These are phyloP conservation scores for Dioctria linearis DNA, from an alignment of 2,888 invertebrate species.

Conservation along the genomic window DNA sequence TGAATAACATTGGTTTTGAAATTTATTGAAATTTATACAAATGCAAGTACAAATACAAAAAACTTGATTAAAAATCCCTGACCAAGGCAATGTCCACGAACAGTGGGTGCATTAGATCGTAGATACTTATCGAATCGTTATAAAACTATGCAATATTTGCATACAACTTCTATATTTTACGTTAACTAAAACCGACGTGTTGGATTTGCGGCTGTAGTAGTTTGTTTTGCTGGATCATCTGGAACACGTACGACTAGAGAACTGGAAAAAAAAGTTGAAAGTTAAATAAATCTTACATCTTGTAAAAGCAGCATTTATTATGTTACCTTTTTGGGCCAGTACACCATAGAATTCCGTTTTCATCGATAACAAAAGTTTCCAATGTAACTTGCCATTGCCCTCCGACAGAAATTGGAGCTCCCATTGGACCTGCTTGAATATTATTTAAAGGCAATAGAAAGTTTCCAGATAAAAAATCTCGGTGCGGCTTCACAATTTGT, in stretches of 20 bases:
- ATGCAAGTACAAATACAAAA: no score
- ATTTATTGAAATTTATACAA: no score
- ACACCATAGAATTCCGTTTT: conserved; percentile 88
- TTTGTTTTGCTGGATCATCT: conserved; percentile 68
- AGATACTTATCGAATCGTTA: no score
- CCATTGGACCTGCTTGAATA: conserved; percentile 58
- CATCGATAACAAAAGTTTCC: conserved; percentile 89
- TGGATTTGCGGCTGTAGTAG: conserved; percentile 54
- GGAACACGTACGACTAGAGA: conserved; percentile 69
- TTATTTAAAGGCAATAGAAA: conserved; percentile 77
- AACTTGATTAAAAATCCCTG: no score
- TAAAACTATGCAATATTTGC: neutral
- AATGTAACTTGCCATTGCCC: conserved; percentile 84
- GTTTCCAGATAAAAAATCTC: conserved; percentile 95
- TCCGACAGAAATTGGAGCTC: conserved; percentile 71
- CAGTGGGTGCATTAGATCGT: no score
- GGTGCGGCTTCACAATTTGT: conserved; percentile 89
- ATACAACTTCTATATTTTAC: neutral
- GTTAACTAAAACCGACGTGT: conserved; percentile 59
- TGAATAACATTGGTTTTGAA: no score
- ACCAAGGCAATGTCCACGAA: no score
- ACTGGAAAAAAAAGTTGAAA: conserved; percentile 56
- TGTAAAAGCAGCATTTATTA: conserved; percentile 70
- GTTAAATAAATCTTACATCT: conserved; percentile 73
- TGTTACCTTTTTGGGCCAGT: conserved; percentile 85